A percentile compares a stretch with the other conserved stretches of the same genome.
Conservation (phyloP, 2,113 vertebrate species). For the Salvelinus alpinus region DNA sequence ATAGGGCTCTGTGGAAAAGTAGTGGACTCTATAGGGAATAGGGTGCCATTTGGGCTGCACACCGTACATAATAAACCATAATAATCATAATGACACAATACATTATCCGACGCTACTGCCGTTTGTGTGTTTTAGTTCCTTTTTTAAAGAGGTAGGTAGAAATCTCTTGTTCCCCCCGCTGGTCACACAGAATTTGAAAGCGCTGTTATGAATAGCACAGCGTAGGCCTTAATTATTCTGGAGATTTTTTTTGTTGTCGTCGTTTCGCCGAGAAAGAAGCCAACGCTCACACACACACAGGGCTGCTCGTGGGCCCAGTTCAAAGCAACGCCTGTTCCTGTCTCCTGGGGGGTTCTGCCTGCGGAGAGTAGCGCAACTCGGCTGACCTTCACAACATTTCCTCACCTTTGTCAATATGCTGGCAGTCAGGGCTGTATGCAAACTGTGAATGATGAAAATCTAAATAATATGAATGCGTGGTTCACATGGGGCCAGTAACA, state of each 20-base stretch:
- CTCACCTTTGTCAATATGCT: constrained; percentile 47
- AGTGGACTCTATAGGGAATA: too few relatives aligned
- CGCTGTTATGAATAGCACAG: constrained; percentile 24
- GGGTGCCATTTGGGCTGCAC: too few relatives aligned
- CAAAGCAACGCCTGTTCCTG: constrained; percentile 12
- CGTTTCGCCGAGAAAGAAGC: background rate
- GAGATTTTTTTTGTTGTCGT: constrained; percentile 18
- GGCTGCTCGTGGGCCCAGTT: constrained; percentile 25
- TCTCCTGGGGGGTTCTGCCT: constrained; percentile 40
- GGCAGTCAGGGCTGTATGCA: constrained; percentile 51
- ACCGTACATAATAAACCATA: background rate
- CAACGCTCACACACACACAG: background rate
- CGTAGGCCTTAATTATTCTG: constrained; percentile 32
- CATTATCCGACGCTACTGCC: background rate
- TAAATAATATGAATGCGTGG: constrained; percentile 36
- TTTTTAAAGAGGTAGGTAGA: background rate
- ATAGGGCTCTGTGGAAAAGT: too few relatives aligned
- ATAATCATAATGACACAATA: constrained; percentile 1
- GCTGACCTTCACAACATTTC: constrained; percentile 48
- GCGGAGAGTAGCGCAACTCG: constrained; percentile 8
- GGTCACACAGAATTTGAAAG: background rate
- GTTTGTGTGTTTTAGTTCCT: background rate
- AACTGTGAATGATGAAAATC: constrained; percentile 61
- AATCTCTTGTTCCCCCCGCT: background rate
- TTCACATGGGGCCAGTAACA: constrained; percentile 23